Base-by-base conservation (phyloP, 2,113 vertebrate genomes). In the Morone saxatilis region DNA sequence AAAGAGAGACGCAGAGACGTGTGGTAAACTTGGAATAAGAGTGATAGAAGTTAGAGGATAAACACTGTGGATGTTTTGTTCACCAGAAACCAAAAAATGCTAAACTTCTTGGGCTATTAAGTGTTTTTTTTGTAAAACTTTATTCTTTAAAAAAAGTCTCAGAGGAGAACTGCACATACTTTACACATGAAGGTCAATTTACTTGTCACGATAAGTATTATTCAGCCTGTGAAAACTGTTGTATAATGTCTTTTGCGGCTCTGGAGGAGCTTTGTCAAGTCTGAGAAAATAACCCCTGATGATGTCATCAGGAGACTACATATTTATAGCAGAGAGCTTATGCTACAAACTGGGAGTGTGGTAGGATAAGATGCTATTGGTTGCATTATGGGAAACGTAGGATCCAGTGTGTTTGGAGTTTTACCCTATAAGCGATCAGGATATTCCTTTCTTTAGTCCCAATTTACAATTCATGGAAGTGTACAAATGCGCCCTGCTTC, bases 61-160 rank as follows among this genome's bases (percentile, higher is more conserved):
- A 31, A 31, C 13, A 6, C 54, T 25, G 22, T 13, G 22, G 45
- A 38, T 69, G 12, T 70, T 85, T 74, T 73, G 22, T 80, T 16
- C 61, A 70, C 25, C 2, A 63, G 59, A 66, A 78, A 20, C 51
- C 36, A 50, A 40, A 77, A 78, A 83, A 14, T 14, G 41, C 17
- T 48, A 61, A 78, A 19, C 5, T 22, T 68, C 19, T 40, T 41
- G 13, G 17, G 20, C 12, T 6, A 25, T 53, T 25, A 76, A 59
- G 2, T 0, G 40, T 50, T 66, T 14, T 6, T 67, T 59, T 70
- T 22, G 57, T 56, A 12, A 48, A 63, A 79, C 12, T 57, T 65
- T 16, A 7, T 63, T n/a, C n/a, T 65, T 53, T 5, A 4, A 41
- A 31, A 38, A 60, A 53, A 5, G n/a, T 48, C 17, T 48, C 56